These are phyloP conservation scores for Otis tarda DNA, from an alignment of 2,113 vertebrate genomes.

Conservation along the genomic window DNA sequence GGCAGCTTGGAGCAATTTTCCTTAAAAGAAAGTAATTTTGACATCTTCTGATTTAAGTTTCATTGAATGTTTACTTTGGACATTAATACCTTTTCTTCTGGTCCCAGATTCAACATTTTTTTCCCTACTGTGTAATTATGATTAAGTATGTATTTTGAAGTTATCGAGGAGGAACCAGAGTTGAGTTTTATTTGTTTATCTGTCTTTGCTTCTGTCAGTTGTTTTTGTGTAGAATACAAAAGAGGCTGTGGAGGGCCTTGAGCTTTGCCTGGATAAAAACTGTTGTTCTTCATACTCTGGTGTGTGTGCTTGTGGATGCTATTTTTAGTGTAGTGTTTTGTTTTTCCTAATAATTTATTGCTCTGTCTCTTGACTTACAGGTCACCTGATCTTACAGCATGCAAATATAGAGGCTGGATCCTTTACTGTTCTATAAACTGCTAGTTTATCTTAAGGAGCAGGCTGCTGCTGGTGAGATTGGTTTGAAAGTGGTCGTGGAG, in stretches of 20 bases:
- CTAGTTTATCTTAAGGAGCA: neutral
- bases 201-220: neutral
- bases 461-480: neutral
- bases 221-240: neutral
- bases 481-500: neutral
- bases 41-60: neutral
- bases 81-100: neutral
- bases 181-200: neutral
- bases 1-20: neutral
- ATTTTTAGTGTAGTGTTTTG: constrained; percentile 34
- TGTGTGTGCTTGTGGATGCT: neutral
- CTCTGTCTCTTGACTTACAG: neutral
- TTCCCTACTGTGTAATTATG: neutral
- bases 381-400: neutral
- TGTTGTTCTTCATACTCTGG: neutral
- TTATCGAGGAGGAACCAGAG: neutral
- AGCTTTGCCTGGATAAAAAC: neutral
- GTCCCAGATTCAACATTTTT: neutral
- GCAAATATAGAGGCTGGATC: neutral
- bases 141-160: neutral
- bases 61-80: neutral
- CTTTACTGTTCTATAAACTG: neutral
- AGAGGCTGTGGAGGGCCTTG: neutral
- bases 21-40: neutral
- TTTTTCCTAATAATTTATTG: neutral